These are phyloP conservation scores for Chrysolophus pictus DNA, from an alignment of 2,797 vertebrate species.

Conservation along the genomic window DNA sequence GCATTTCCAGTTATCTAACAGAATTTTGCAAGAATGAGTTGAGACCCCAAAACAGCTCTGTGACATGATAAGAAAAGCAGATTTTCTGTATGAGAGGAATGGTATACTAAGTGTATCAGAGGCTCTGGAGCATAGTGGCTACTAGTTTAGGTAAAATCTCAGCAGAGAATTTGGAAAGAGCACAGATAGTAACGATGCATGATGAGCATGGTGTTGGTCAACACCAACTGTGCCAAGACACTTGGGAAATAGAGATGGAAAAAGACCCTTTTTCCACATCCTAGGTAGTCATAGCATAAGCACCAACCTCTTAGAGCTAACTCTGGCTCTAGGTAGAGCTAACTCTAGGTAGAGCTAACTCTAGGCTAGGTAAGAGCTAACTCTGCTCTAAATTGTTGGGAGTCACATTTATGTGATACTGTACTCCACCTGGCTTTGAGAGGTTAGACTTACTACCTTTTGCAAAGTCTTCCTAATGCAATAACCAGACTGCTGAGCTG, in stretches of 20 bases:
- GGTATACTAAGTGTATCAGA: not conserved
- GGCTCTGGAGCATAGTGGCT: not conserved
- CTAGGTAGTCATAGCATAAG: not conserved
- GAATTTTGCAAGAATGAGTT: not conserved
- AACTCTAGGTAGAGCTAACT: not conserved
- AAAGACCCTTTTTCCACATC: not conserved
- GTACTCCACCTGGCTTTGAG: not conserved
- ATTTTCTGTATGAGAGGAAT: not conserved
- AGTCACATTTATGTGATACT: rapidly evolving
- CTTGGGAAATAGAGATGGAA: rapidly evolving
- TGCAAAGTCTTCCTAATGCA: not conserved
- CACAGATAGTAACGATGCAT: not conserved
- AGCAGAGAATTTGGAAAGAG: not conserved
- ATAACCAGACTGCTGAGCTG: not conserved
- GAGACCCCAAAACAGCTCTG: not conserved
- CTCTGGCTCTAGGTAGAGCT: not conserved
- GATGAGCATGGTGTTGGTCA: not conserved
- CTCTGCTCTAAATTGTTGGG: not conserved
- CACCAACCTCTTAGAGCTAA: rapidly evolving
- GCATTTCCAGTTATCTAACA: not conserved
- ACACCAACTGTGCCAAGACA: not conserved
- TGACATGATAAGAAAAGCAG: not conserved
- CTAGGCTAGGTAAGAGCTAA: not conserved
- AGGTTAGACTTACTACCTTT: not conserved
- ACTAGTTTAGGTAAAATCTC: not conserved